phyloP scores from a whole-genome alignment of 2,113 vertebrate species.

The Tychaedon coryphoeus region DNA sequence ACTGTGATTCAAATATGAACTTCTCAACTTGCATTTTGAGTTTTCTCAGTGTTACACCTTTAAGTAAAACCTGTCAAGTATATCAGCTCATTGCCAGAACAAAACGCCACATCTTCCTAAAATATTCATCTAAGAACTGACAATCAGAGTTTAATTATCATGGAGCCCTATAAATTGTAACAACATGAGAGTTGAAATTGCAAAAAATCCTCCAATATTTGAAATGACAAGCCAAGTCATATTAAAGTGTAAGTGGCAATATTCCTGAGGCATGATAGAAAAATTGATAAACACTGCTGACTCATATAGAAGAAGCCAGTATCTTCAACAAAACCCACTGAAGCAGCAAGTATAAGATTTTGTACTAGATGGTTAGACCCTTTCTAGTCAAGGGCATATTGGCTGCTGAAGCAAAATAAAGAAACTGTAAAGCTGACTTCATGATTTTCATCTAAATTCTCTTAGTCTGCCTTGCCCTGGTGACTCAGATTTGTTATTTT shows the following conservation, averaged over 20 bases:
- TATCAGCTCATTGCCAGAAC: background rate
- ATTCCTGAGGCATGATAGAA: constrained; percentile 15
- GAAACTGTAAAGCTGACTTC: background rate
- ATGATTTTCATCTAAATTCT: background rate
- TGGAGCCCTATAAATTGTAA: background rate
- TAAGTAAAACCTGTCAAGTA: background rate
- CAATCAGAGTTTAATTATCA: background rate
- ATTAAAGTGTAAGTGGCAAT: constrained; percentile 26
- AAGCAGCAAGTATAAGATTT: constrained; percentile 28
- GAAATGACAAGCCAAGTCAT: background rate
- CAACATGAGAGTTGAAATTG: background rate
- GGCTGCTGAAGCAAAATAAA: constrained; percentile 1
- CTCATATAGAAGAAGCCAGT: background rate
- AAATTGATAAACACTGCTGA: constrained; percentile 47
- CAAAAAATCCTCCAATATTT: background rate
- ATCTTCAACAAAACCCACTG: constrained; percentile 29
- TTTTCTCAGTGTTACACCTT: background rate
- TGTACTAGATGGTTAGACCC: background rate
- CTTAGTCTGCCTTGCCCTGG: background rate
- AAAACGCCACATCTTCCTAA: background rate
- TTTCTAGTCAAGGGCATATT: background rate
- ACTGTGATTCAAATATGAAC: background rate
- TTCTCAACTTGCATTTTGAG: constrained; percentile 3
- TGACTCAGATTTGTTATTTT: background rate
- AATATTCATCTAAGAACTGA: background rate